Evolutionary conservation across 2,797 vertebrate genomes (phyloP).

Genomic region (Bradypodion pumilum): DNA sequence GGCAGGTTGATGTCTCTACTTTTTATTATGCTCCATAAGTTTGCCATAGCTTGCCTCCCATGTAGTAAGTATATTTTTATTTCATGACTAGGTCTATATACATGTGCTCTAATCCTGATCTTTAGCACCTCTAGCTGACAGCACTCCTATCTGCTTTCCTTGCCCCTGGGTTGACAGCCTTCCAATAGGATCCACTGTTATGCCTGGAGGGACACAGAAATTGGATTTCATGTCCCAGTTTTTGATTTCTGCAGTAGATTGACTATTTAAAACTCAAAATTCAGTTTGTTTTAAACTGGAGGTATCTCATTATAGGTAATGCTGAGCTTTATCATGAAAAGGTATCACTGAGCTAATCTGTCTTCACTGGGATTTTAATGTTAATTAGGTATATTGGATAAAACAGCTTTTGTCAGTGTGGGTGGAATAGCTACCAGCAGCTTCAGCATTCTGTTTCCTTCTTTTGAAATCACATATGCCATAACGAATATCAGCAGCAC

Average conservation of each 20-base stretch:
- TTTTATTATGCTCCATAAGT: too few relatives aligned
- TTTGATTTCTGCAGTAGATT: background rate
- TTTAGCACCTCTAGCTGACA: background rate
- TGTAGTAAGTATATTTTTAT: too few relatives aligned
- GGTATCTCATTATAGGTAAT: background rate
- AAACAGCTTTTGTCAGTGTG: conserved; percentile 3
- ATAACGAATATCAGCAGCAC: background rate
- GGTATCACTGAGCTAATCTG: background rate
- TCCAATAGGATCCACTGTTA: too few relatives aligned
- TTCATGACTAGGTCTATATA: too few relatives aligned
- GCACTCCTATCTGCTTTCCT: background rate
- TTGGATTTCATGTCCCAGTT: background rate
- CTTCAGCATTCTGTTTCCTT: conserved; percentile 6
- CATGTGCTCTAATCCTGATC: background rate
- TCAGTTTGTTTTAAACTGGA: background rate
- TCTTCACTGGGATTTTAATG: background rate
- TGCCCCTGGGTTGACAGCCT: background rate
- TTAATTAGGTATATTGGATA: background rate
- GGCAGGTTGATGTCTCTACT: too few relatives aligned
- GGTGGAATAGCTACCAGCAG: conserved; percentile 1
- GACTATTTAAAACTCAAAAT: background rate
- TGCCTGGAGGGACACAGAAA: background rate
- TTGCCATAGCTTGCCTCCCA: too few relatives aligned
- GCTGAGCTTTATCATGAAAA: background rate
- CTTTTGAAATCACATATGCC: background rate